phyloP scores from a whole-genome alignment of 2,888 invertebrate genomes.

The Cloeon dipterum region DNA sequence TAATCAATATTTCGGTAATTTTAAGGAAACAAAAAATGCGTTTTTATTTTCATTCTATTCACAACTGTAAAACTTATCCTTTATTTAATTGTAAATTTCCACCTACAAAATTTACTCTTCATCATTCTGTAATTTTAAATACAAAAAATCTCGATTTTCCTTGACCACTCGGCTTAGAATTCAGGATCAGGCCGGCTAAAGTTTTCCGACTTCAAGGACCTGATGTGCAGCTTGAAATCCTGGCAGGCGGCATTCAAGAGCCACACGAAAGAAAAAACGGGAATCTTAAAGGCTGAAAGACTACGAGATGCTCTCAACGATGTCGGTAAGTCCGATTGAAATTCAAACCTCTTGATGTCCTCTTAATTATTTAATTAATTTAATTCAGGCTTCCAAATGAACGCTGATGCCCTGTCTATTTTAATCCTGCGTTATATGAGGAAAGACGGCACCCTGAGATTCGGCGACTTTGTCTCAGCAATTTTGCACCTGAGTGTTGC shows the following conservation, averaged over 20 bases:
- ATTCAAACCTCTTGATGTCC: neutral
- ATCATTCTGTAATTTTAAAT: no score
- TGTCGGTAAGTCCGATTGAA: conserved; percentile 30
- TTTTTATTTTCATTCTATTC: no score
- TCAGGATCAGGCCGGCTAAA: conserved; percentile 58
- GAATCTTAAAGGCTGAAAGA: conserved; percentile 67
- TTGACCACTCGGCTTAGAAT: conserved; percentile 24
- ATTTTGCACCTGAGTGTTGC: conserved; percentile 72
- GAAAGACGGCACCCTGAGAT: conserved; percentile 74
- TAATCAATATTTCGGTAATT: no score
- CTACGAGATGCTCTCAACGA: conserved; percentile 62
- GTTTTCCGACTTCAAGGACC: conserved; percentile 67
- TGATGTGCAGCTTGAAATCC: conserved; percentile 74
- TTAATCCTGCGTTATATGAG: conserved; percentile 72
- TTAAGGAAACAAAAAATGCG: no score
- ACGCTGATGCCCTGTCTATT: conserved; percentile 59
- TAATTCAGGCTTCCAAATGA: conserved; percentile 48
- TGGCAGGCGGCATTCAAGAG: conserved; percentile 82
- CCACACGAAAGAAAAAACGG: conserved; percentile 76
- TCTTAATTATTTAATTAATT: neutral
- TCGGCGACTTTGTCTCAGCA: conserved; percentile 80
- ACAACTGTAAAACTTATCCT: no score
- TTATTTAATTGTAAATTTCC: no score
- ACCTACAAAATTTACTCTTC: no score
- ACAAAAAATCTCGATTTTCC: no score